Conservation (phyloP, 2,797 vertebrate genomes). For the Pantherophis alleghaniensis region DNA sequence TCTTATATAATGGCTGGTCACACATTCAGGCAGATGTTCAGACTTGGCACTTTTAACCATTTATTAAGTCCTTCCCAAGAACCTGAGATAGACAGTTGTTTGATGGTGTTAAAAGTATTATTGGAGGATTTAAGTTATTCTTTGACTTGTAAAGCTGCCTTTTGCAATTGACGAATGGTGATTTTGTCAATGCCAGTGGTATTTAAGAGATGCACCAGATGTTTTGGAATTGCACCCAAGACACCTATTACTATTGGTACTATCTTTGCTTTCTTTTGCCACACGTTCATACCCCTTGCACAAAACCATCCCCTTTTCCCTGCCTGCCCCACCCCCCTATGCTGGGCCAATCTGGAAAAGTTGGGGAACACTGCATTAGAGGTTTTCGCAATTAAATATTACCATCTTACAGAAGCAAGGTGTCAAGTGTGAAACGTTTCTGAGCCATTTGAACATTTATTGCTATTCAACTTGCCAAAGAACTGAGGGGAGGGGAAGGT, state of each 20-base stretch:
- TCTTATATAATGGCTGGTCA: background rate
- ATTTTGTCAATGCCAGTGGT: background rate
- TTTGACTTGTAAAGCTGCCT: background rate
- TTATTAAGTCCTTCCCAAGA: background rate
- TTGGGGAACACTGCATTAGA: background rate
- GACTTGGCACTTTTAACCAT: background rate
- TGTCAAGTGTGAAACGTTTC: too few relatives aligned
- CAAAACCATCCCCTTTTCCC: too few relatives aligned
- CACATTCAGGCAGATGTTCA: background rate
- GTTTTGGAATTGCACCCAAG: background rate
- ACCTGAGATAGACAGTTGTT: background rate
- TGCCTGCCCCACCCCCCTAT: too few relatives aligned
- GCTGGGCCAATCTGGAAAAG: too few relatives aligned
- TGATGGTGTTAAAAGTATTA: background rate
- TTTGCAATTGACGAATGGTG: background rate
- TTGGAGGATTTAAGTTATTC: background rate
- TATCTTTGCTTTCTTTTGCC: background rate
- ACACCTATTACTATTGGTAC: background rate
- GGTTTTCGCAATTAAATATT: background rate
- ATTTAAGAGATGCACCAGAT: background rate
- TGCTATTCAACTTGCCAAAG: too few relatives aligned
- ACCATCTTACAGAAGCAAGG: background rate
- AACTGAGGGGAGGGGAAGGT: too few relatives aligned
- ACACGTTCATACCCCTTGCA: too few relatives aligned
- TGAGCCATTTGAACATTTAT: too few relatives aligned